Conservation (phyloP, 1,140 invertebrate species). For the Atta colombica region DNA sequence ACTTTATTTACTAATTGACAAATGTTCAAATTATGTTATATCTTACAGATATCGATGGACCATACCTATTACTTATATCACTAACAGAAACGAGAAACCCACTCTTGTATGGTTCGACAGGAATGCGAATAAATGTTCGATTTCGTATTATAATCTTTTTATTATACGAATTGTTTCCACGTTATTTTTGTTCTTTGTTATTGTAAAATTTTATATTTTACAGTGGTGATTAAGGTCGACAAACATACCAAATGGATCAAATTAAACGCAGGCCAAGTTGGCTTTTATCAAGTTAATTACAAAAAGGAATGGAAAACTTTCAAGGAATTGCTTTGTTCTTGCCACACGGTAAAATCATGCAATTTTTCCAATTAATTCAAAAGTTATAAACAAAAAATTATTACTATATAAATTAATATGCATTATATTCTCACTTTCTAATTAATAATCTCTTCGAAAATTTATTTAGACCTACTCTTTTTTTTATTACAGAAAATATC, state of each 20-base stretch:
- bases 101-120: slow-evolving; percentile 89
- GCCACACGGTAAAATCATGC: slow-evolving; percentile 85
- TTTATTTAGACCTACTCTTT: slow-evolving; percentile 7
- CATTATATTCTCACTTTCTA: neutral
- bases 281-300: slow-evolving; percentile 97
- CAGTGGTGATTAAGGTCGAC: slow-evolving; percentile 85
- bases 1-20: neutral
- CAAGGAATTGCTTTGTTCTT: slow-evolving; percentile 86
- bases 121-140: slow-evolving; percentile 86
- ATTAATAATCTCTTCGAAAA: no score
- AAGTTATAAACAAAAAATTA: neutral
- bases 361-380: neutral
- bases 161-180: neutral
- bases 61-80: slow-evolving; percentile 93
- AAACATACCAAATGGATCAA: slow-evolving; percentile 91
- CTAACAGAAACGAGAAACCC: slow-evolving; percentile 86
- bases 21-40: slow-evolving; percentile 1
- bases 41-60: slow-evolving; percentile 92
- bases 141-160: neutral
- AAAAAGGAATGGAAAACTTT: slow-evolving; percentile 90
- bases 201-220: slow-evolving; percentile 44
- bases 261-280: slow-evolving; percentile 94
- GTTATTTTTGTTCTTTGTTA: neutral
- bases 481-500: slow-evolving; percentile 87
- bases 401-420: neutral